Conservation (phyloP, 2,888 invertebrate genomes). For the Nemotelus nigrinus region DNA sequence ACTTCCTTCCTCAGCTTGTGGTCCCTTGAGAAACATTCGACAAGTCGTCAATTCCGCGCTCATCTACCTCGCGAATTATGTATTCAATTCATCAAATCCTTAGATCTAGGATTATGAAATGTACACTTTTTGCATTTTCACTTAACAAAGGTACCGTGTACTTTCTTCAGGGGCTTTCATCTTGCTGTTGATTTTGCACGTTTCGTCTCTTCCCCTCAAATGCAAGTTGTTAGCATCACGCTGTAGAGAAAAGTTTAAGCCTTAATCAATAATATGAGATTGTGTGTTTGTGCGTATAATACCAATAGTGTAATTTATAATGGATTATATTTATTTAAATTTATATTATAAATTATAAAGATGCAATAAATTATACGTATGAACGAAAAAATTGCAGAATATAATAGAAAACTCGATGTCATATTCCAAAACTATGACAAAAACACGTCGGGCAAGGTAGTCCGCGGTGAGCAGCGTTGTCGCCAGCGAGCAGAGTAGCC, state of each 20-base stretch:
- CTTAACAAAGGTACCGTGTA: slow-evolving; percentile 18
- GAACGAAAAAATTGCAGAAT: no score
- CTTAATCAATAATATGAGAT: slow-evolving; percentile 37
- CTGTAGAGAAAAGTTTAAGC: slow-evolving; percentile 31
- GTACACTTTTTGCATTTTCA: slow-evolving; percentile 24
- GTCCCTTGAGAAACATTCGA: slow-evolving; percentile 1
- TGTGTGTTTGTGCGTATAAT: not conserved
- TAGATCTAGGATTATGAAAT: slow-evolving; percentile 35
- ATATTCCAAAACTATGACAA: no score
- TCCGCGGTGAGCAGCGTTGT: no score
- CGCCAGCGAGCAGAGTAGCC: no score
- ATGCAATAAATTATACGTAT: not conserved
- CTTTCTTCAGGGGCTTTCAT: not conserved
- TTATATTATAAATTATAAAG: not conserved
- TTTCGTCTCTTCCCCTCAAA: not conserved
- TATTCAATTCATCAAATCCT: slow-evolving; percentile 39
- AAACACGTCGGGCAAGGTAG: no score
- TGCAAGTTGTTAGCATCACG: slow-evolving; percentile 13
- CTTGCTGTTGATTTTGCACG: not conserved
- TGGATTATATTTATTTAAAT: not conserved
- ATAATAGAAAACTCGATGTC: no score
- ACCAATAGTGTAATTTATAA: not conserved
- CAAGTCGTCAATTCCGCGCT: not conserved
- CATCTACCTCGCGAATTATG: slow-evolving; percentile 1
- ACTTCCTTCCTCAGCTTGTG: slow-evolving; percentile 34